A percentile compares a stretch with the other conserved stretches of the same genome.
These are phyloP conservation scores for Eriosoma lanigerum DNA, from an alignment of 1,140 invertebrate species.

Conservation along the genomic window DNA sequence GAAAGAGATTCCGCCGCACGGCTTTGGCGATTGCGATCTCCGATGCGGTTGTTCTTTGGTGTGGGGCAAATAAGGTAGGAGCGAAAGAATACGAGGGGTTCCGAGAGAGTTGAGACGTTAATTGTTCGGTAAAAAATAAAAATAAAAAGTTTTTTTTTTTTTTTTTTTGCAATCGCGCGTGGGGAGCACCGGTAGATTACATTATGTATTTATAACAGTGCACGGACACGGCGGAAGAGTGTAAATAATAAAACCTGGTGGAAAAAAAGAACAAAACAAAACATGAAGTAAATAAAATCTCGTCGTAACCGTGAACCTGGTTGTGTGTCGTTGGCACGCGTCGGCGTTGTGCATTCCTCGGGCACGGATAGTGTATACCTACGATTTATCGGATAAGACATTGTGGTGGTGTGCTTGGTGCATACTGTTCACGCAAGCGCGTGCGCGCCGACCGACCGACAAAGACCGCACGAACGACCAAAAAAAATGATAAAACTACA, in stretches of 20 bases:
- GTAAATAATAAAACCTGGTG: neutral
- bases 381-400: conserved; percentile 20
- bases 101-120: neutral
- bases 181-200: too few species aligned
- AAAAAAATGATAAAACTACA: neutral
- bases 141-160: neutral
- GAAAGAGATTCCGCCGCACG: conserved; percentile 12
- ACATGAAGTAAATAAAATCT: neutral
- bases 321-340: conserved; percentile 14
- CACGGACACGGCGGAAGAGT: neutral
- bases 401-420: neutral
- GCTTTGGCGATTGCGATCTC: conserved; percentile 9
- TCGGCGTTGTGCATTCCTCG: conserved; percentile 8
- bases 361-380: neutral
- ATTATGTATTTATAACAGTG: too few species aligned
- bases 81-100: neutral
- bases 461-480: neutral
- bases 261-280: neutral
- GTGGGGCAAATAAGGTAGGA: neutral
- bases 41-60: neutral
- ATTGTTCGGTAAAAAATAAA: neutral
- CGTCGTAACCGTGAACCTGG: neutral
- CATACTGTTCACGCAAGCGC: neutral
- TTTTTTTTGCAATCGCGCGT: too few species aligned
- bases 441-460: neutral